Percentiles rank a stretch among this genome's conserved stretches.
Evolutionary conservation across 2,888 invertebrate species (phyloP).

Genomic region (Catocala sponsa): DNA sequence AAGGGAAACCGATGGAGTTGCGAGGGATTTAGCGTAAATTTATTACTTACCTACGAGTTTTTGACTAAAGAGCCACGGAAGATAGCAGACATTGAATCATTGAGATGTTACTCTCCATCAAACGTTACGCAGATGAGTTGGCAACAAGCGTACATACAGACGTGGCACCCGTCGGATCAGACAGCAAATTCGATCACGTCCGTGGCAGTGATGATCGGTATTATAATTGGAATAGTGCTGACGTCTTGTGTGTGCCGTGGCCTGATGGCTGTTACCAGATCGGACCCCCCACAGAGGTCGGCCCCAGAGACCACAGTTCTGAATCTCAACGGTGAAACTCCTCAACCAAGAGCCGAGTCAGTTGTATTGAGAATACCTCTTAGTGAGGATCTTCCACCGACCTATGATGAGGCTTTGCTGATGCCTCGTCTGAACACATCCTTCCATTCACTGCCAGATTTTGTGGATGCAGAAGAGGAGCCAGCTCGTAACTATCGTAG

Average conservation of each 20-base stretch:
- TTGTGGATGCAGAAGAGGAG: constrained; percentile 75
- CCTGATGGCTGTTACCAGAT: constrained; percentile 77
- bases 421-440: constrained; percentile 91
- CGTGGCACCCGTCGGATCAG: constrained; percentile 86
- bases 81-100: constrained; percentile 71
- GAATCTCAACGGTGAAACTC: constrained; percentile 65
- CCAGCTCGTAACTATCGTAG: constrained; percentile 66
- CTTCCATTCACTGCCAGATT: constrained; percentile 87
- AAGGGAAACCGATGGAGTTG: constrained; percentile 94
- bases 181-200: constrained; percentile 84
- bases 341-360: constrained; percentile 66
- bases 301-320: constrained; percentile 77
- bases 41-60: constrained; percentile 89
- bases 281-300: constrained; percentile 68
- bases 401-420: constrained; percentile 92
- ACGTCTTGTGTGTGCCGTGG: constrained; percentile 88
- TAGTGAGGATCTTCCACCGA: constrained; percentile 88
- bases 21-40: constrained; percentile 88
- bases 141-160: constrained; percentile 90
- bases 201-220: constrained; percentile 84
- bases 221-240: constrained; percentile 85
- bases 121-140: constrained; percentile 90
- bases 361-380: constrained; percentile 74
- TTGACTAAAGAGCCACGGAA: constrained; percentile 87
- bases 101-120: constrained; percentile 91